Percentiles rank a stretch among this genome's conserved stretches.
Evolutionary conservation across 2,113 vertebrate genomes (phyloP).

Genomic region (Pygoscelis adeliae): DNA sequence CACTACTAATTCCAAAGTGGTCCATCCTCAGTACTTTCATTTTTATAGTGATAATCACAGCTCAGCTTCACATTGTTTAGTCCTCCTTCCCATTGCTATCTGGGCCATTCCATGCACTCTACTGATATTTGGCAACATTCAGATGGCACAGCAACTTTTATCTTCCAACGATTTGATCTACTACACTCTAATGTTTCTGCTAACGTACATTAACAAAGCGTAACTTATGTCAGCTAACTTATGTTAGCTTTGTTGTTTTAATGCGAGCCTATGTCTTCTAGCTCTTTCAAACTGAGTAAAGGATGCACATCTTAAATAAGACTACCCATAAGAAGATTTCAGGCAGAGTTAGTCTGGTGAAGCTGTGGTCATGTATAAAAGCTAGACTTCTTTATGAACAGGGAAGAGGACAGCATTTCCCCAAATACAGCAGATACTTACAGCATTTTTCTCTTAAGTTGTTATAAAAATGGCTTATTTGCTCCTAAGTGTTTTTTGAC

Average conservation of each 20-base stretch:
- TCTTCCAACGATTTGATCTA: background rate
- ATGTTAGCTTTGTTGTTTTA: background rate
- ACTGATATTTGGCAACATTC: background rate
- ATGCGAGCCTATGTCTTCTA: background rate
- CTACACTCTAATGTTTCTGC: background rate
- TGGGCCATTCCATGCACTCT: background rate
- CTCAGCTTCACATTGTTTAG: background rate
- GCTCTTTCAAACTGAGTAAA: background rate
- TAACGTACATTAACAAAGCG: background rate
- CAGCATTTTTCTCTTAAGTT: background rate
- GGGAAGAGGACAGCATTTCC: background rate
- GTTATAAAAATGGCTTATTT: background rate
- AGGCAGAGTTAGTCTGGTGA: background rate
- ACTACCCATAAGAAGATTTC: background rate
- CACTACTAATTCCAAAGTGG: background rate
- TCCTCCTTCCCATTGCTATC: background rate
- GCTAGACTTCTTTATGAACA: background rate
- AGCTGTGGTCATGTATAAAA: background rate
- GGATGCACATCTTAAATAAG: background rate
- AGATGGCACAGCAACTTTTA: background rate
- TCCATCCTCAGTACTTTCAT: background rate
- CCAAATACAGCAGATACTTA: background rate
- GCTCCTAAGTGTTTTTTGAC: background rate
- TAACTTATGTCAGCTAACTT: background rate
- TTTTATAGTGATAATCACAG: background rate